phyloP scores from a whole-genome alignment of 2,113 vertebrate genomes.

The Notarius lentiginosus region DNA sequence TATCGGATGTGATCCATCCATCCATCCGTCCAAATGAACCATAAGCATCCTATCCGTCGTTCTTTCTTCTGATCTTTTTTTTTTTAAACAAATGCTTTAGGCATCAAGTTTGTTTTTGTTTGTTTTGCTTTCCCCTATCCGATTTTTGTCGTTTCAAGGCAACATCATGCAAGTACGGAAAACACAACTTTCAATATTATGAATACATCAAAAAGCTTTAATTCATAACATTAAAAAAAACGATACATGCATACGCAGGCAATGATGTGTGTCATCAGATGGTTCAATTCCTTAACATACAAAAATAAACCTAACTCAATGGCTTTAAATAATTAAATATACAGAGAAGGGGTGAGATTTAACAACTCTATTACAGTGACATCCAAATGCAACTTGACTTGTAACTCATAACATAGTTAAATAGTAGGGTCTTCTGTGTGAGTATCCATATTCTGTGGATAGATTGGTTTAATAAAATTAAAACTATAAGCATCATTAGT shows the following conservation, averaged over 20 bases:
- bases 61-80: background rate
- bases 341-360: background rate
- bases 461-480: background rate
- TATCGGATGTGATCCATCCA: background rate
- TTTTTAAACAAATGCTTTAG: background rate
- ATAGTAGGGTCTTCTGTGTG: background rate
- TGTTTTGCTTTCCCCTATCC: background rate
- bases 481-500: background rate
- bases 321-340: background rate
- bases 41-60: background rate
- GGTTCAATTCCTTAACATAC: background rate
- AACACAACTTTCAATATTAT: background rate
- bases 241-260: background rate
- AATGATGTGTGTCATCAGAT: background rate
- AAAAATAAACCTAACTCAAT: background rate
- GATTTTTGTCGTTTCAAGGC: background rate
- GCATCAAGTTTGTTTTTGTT: background rate
- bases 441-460: background rate
- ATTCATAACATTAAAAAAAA: background rate
- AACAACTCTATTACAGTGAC: background rate
- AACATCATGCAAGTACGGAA: no score
- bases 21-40: background rate
- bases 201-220: background rate
- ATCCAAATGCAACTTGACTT: background rate
- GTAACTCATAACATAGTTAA: background rate